Percentiles rank a stretch among this genome's conserved stretches.
Evolutionary conservation across 2,888 invertebrate species (phyloP).

Genomic region (Ligdia adustata): DNA sequence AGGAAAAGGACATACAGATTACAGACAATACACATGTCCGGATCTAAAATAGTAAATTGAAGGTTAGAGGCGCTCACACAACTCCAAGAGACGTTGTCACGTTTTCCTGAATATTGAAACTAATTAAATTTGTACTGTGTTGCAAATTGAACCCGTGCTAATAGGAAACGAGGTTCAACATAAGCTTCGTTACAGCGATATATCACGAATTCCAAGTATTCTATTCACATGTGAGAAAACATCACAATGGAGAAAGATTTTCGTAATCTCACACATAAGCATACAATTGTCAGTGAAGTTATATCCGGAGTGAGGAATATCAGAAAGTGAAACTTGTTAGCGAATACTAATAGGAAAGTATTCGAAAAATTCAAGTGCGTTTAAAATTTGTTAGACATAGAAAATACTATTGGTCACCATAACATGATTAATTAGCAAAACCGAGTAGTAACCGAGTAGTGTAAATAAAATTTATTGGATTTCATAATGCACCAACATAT

Average conservation of each 20-base stretch:
- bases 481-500: no score
- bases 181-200: slow-evolving; percentile 31
- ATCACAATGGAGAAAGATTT: slow-evolving; percentile 15
- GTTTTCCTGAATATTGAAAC: slow-evolving; percentile 54
- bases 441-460: no score
- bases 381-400: no score
- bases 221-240: slow-evolving; percentile 6
- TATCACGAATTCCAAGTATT: slow-evolving; percentile 13
- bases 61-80: slow-evolving; percentile 38
- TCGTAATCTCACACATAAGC: slow-evolving; percentile 10
- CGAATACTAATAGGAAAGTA: no score
- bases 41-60: slow-evolving; percentile 5
- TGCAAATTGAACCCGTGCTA: slow-evolving; percentile 58
- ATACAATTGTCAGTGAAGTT: slow-evolving; percentile 6
- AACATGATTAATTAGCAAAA: no score
- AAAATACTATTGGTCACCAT: no score
- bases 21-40: slow-evolving; percentile 13
- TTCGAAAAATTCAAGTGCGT: no score
- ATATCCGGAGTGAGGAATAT: slow-evolving; percentile 2
- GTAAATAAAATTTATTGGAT: no score
- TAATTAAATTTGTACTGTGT: slow-evolving; percentile 66
- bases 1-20: slow-evolving; percentile 5
- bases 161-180: slow-evolving; percentile 47
- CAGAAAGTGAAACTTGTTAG: slow-evolving; percentile 9
- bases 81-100: slow-evolving; percentile 51